phyloP scores from a whole-genome alignment of 2,888 invertebrate species.

The Myopa testacea region DNA sequence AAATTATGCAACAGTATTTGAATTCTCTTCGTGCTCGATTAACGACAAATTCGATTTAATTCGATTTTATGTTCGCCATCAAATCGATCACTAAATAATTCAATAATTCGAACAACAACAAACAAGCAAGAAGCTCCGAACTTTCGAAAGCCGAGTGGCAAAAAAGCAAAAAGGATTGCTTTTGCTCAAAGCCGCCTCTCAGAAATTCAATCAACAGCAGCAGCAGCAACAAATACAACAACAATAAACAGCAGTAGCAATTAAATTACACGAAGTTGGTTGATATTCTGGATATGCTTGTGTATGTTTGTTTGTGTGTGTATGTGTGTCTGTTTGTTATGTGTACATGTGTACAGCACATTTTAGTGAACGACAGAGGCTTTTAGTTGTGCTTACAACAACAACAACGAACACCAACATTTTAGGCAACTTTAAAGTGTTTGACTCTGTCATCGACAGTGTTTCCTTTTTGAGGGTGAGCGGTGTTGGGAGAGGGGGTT shows the following conservation, averaged over 20 bases:
- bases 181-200: not conserved
- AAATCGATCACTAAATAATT: not conserved
- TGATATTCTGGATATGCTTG: not conserved
- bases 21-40: not conserved
- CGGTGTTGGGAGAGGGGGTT: no score
- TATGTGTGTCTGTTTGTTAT: not conserved
- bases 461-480: no score
- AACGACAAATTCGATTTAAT: constrained; percentile 4
- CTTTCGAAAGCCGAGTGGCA: not conserved
- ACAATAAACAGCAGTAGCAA: not conserved
- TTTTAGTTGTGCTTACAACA: constrained; percentile 15
- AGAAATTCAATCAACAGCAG: not conserved
- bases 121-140: not conserved
- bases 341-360: constrained; percentile 17
- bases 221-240: not conserved
- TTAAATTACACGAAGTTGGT: no score
- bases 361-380: not conserved
- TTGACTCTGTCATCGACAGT: not conserved
- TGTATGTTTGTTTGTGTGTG: not conserved
- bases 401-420: constrained; percentile 2
- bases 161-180: no score
- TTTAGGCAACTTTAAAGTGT: constrained; percentile 14
- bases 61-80: not conserved
- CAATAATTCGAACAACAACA: not conserved
- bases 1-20: not conserved